phyloP scores from a whole-genome alignment of 2,888 invertebrate genomes.

The Lymantria dispar region DNA sequence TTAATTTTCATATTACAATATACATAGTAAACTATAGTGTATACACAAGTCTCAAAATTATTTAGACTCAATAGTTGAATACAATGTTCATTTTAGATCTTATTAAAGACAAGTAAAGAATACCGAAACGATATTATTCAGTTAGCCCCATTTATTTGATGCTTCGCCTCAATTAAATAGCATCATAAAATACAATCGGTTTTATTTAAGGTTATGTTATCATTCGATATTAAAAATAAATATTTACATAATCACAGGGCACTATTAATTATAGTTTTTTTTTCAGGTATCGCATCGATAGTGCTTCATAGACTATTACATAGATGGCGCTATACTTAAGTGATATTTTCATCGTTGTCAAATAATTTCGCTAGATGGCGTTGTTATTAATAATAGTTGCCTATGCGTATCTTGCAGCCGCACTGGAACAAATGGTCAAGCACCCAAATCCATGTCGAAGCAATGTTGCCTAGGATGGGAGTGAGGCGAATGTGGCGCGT shows the following conservation, averaged over 20 bases:
- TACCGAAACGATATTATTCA: too few relatives aligned
- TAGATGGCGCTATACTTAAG: slow-evolving; percentile 3
- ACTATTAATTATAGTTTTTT: too few relatives aligned
- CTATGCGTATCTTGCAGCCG: neutral
- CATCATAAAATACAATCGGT: too few relatives aligned
- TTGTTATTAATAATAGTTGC: neutral
- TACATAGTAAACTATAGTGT: neutral
- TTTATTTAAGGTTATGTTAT: too few relatives aligned
- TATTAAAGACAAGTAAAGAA: neutral
- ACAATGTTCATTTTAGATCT: neutral
- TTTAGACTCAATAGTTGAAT: neutral
- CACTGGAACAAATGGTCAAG: slow-evolving; percentile 25
- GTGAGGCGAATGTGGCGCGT: slow-evolving; percentile 72
- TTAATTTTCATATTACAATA: neutral
- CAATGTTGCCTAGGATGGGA: slow-evolving; percentile 62
- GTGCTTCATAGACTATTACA: neutral
- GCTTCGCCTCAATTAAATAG: too few relatives aligned
- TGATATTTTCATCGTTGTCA: neutral
- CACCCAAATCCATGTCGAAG: slow-evolving; percentile 75
- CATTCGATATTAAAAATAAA: too few relatives aligned
- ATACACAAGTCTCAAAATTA: too few relatives aligned
- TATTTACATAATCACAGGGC: too few relatives aligned
- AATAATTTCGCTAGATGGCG: neutral
- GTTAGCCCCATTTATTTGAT: too few relatives aligned
- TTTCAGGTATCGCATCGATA: too few relatives aligned